Evolutionary conservation across 2,888 invertebrate species (phyloP).

Genomic region (Elegia similella): DNA sequence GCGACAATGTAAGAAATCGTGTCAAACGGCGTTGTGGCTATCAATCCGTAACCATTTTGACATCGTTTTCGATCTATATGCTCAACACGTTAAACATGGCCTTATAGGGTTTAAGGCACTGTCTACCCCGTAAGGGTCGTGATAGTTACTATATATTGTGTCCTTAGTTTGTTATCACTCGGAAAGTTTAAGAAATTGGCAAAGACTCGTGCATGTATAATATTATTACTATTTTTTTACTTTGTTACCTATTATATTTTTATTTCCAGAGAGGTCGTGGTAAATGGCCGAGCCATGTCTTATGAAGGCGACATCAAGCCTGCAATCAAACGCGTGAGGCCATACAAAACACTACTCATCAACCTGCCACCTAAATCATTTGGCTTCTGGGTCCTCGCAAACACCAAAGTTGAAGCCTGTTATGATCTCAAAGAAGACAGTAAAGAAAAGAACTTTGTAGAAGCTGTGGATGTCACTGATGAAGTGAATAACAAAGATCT

Average conservation of each 20-base stretch:
- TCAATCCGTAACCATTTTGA: too few relatives aligned
- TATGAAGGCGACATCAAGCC: constrained; percentile 82
- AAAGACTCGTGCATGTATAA: too few relatives aligned
- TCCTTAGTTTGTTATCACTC: too few relatives aligned
- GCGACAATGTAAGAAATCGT: too few relatives aligned
- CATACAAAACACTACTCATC: constrained; percentile 78
- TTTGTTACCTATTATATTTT: not conserved
- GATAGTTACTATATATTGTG: too few relatives aligned
- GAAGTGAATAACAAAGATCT: constrained; percentile 17
- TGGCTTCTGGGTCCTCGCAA: constrained; percentile 88
- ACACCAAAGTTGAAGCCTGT: constrained; percentile 83
- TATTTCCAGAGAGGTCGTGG: constrained; percentile 77
- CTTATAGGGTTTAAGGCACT: too few relatives aligned
- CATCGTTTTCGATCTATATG: too few relatives aligned
- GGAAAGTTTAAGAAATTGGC: too few relatives aligned
- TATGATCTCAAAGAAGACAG: constrained; percentile 35
- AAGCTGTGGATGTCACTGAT: constrained; percentile 29
- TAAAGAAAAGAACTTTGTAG: constrained; percentile 31
- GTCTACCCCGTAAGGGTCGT: too few relatives aligned
- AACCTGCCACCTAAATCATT: constrained; percentile 85
- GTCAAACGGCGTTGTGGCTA: too few relatives aligned
- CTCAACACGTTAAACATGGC: too few relatives aligned
- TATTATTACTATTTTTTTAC: too few relatives aligned
- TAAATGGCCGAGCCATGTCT: constrained; percentile 84
- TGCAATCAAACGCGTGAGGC: constrained; percentile 72